Conservation (phyloP, 2,888 invertebrate species). For the Nemapogon koenigi region DNA sequence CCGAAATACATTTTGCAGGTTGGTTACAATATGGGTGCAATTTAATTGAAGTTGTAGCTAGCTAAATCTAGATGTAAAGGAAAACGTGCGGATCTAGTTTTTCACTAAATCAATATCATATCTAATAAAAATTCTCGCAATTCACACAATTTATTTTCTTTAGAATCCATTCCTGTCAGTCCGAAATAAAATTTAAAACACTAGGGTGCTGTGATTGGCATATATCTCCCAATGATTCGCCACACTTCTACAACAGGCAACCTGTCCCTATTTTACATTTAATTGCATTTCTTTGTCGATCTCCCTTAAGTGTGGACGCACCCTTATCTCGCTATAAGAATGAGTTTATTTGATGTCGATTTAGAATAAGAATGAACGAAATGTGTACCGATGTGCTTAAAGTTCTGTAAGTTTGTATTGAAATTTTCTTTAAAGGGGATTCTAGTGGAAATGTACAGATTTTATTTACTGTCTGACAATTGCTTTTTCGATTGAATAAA, state of each 20-base stretch:
- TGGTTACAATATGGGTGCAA: no score
- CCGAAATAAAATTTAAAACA: not conserved
- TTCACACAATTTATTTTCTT: no score
- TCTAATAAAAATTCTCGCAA: no score
- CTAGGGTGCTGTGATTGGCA: constrained; percentile 5
- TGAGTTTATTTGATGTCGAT: constrained; percentile 7
- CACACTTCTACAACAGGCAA: constrained; percentile 26
- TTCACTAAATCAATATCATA: no score
- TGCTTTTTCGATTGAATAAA: not conserved
- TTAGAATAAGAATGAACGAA: constrained; percentile 1
- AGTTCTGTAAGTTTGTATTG: not conserved
- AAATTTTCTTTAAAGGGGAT: not conserved
- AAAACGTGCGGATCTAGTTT: no score
- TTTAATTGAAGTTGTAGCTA: no score
- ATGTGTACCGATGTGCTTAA: constrained; percentile 6
- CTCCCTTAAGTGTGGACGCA: constrained; percentile 56
- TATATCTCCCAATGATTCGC: constrained; percentile 1
- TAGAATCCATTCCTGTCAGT: no score
- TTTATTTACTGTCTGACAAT: not conserved
- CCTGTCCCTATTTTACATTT: constrained; percentile 61
- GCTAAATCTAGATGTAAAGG: no score
- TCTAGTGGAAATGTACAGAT: not conserved
- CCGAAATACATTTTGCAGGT: no score
- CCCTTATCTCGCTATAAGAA: constrained; percentile 32
- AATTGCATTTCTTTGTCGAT: constrained; percentile 64